phyloP scores from a whole-genome alignment of 2,888 invertebrate species.

The Melanchra persicariae region DNA sequence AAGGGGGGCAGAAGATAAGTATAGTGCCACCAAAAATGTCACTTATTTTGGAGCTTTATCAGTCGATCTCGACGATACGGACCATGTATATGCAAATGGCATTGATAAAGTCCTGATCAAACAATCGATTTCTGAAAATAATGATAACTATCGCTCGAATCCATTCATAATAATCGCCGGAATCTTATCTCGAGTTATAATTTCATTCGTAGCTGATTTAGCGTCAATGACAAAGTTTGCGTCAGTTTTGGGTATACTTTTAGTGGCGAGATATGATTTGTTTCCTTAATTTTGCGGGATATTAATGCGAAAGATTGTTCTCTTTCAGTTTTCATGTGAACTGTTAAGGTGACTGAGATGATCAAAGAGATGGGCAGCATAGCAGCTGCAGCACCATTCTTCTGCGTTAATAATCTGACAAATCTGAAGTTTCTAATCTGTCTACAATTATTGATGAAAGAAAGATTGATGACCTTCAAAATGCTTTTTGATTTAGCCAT shows the following conservation, averaged over 20 bases:
- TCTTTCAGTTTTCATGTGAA: neutral
- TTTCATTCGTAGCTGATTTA: slow-evolving; percentile 39
- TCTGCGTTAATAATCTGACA: neutral
- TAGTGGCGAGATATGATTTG: neutral
- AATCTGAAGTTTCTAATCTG: neutral
- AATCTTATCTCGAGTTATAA: slow-evolving; percentile 48
- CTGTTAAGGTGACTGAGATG: neutral
- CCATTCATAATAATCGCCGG: slow-evolving; percentile 58
- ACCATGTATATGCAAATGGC: slow-evolving; percentile 60
- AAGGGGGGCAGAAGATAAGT: slow-evolving; percentile 7
- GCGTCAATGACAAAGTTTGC: slow-evolving; percentile 25
- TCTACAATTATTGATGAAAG: neutral
- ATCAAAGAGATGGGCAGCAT: neutral
- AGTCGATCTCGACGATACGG: slow-evolving; percentile 33
- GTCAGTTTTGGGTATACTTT: slow-evolving; percentile 37
- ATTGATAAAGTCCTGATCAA: slow-evolving; percentile 52
- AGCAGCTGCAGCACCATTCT: no score
- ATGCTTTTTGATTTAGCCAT: neutral
- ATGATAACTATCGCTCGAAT: slow-evolving; percentile 54
- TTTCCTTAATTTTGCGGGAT: neutral
- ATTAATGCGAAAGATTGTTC: neutral
- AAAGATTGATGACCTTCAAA: no score
- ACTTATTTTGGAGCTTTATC: slow-evolving; percentile 20
- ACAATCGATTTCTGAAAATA: slow-evolving; percentile 60
- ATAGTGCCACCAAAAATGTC: slow-evolving; percentile 25